phyloP scores from a whole-genome alignment of 2,113 vertebrate species.

The Eclectus roratus region DNA sequence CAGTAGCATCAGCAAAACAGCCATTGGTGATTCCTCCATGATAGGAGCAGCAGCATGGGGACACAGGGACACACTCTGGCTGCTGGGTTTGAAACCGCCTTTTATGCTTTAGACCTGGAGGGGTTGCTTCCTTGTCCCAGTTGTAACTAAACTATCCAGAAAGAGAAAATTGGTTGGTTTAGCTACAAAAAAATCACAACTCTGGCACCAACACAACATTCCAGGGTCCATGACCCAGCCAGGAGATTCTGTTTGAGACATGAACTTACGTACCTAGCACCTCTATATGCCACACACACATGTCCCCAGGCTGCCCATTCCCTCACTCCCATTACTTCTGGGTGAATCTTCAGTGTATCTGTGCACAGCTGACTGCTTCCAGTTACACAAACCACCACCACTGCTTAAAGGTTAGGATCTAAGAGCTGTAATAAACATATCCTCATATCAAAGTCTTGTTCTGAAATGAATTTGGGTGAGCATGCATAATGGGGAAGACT shows the following conservation, averaged over 20 bases:
- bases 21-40: rapidly evolving
- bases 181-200: background rate
- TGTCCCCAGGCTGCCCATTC: background rate
- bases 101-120: background rate
- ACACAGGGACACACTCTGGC: rapidly evolving
- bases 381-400: background rate
- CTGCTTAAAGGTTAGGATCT: background rate
- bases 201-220: rapidly evolving
- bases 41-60: background rate
- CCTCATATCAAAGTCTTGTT: background rate
- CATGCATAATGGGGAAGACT: rapidly evolving
- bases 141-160: background rate
- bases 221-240: background rate
- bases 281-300: rapidly evolving
- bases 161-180: background rate
- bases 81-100: background rate
- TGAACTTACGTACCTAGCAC: rapidly evolving
- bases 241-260: background rate
- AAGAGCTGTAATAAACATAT: background rate
- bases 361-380: background rate
- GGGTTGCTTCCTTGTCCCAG: background rate
- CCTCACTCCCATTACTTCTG: background rate
- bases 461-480: background rate
- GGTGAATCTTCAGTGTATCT: background rate
- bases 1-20: background rate